A percentile compares a stretch with the other conserved stretches of the same genome.
These are phyloP conservation scores for Dendrolimus punctatus DNA, from an alignment of 1,140 invertebrate species.

Conservation along the genomic window DNA sequence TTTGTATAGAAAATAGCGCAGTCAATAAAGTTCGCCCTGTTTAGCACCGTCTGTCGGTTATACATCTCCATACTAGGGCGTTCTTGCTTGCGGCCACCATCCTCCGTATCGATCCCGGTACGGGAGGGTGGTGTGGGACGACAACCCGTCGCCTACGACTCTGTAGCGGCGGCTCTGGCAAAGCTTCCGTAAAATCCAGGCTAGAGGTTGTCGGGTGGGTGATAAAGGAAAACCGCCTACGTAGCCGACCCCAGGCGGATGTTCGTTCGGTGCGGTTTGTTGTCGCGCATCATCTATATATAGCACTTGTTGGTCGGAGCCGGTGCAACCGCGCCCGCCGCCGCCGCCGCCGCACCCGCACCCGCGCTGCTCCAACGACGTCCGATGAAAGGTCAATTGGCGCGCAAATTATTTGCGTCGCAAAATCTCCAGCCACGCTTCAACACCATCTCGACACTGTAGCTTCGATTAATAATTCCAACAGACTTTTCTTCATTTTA, in stretches of 20 bases:
- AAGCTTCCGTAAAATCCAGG: constrained; percentile 56
- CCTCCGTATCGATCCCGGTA: constrained; percentile 52
- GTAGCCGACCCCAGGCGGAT: constrained; percentile 58
- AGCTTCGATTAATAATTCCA: not conserved
- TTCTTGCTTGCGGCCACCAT: constrained; percentile 59
- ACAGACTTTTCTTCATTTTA: not conserved
- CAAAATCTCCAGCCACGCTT: constrained; percentile 55
- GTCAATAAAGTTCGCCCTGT: constrained; percentile 17
- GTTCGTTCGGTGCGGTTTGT: constrained; percentile 45
- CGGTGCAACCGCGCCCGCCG: constrained; percentile 49
- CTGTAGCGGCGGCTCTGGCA: constrained; percentile 35
- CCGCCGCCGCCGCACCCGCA: constrained; percentile 34
- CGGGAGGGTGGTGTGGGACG: constrained; percentile 55
- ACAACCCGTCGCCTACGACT: constrained; percentile 49
- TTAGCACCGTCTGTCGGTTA: constrained; percentile 17
- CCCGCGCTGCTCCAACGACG: constrained; percentile 40
- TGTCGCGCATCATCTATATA: constrained; percentile 62
- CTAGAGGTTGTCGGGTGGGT: constrained; percentile 59
- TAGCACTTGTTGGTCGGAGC: constrained; percentile 57
- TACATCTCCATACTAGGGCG: constrained; percentile 34
- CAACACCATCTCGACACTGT: constrained; percentile 31
- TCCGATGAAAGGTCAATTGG: constrained; percentile 70
- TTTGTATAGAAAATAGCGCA: constrained; percentile 7
- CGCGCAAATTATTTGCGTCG: constrained; percentile 71
- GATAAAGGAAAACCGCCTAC: constrained; percentile 67